Evolutionary conservation across 2,797 vertebrate species (phyloP).

Genomic region (Triplophysa bombifrons): DNA sequence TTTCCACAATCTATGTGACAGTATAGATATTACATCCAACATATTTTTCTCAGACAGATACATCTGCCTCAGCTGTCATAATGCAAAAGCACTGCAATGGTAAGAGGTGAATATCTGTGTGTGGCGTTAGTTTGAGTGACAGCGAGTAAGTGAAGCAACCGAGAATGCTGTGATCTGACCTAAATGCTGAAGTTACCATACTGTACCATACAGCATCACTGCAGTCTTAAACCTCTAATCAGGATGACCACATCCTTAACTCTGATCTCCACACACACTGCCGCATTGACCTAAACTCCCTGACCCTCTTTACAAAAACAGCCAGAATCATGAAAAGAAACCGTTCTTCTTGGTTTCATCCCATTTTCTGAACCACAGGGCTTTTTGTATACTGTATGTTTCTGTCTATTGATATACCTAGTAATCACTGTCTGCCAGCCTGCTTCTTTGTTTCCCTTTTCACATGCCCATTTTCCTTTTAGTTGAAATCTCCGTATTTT

Average conservation of each 20-base stretch:
- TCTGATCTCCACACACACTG: slow-evolving; percentile 39
- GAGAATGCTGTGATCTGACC: slow-evolving; percentile 34
- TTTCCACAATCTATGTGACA: not conserved
- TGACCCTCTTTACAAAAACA: slow-evolving; percentile 32
- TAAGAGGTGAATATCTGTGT: slow-evolving; percentile 12
- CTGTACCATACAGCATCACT: slow-evolving; percentile 28
- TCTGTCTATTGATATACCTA: slow-evolving; percentile 39
- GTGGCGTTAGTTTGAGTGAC: slow-evolving; percentile 27
- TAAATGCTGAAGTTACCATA: slow-evolving; percentile 21
- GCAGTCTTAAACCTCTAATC: slow-evolving; percentile 54
- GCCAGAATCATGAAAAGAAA: slow-evolving; percentile 26
- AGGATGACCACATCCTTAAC: slow-evolving; percentile 50
- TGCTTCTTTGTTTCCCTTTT: slow-evolving; percentile 22
- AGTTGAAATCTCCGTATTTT: slow-evolving; percentile 20
- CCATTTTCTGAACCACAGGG: slow-evolving; percentile 23
- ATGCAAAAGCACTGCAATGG: not conserved
- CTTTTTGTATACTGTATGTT: slow-evolving; percentile 37
- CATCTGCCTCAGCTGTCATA: not conserved
- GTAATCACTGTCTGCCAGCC: slow-evolving; percentile 38
- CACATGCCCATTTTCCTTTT: slow-evolving; percentile 1
- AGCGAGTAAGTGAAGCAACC: slow-evolving; percentile 9
- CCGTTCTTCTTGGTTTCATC: slow-evolving; percentile 13
- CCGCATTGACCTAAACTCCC: slow-evolving; percentile 22
- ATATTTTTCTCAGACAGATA: slow-evolving; percentile 6
- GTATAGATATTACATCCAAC: not conserved